phyloP scores from a whole-genome alignment of 1,140 invertebrate species.

The Parapsyche elsis region DNA sequence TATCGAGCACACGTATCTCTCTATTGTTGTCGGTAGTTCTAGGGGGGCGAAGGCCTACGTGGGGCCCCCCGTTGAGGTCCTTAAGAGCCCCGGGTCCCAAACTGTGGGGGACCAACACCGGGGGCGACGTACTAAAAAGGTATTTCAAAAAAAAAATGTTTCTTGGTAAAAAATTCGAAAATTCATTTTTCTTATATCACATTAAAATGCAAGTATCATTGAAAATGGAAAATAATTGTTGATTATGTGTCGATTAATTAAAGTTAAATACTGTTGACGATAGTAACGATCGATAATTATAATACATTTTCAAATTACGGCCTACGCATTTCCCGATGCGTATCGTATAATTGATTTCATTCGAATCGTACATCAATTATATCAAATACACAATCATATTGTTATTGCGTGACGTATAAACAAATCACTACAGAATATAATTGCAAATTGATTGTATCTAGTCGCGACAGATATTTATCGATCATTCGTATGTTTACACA shows the following conservation, averaged over 20 bases:
- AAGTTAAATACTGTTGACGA: background rate
- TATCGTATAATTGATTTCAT: background rate
- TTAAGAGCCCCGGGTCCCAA: background rate
- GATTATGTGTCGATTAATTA: background rate
- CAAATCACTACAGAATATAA: too few relatives aligned
- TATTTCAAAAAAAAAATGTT: background rate
- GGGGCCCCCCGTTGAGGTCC: slow-evolving; percentile 10
- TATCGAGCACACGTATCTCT: background rate
- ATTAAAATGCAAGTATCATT: background rate
- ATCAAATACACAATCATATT: background rate
- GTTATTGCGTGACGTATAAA: background rate
- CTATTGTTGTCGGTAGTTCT: background rate
- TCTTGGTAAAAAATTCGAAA: background rate
- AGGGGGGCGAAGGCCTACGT: background rate
- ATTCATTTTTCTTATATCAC: background rate
- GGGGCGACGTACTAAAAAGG: background rate
- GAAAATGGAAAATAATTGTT: too few relatives aligned
- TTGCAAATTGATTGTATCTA: too few relatives aligned
- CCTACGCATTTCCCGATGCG: background rate
- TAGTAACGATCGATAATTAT: background rate
- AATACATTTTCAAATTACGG: background rate
- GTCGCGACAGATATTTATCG: too few relatives aligned
- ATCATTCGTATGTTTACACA: too few relatives aligned
- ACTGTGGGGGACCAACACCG: slow-evolving; percentile 12
- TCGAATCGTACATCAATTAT: background rate